phyloP scores from a whole-genome alignment of 2,888 invertebrate species.

The Papilio elwesi region DNA sequence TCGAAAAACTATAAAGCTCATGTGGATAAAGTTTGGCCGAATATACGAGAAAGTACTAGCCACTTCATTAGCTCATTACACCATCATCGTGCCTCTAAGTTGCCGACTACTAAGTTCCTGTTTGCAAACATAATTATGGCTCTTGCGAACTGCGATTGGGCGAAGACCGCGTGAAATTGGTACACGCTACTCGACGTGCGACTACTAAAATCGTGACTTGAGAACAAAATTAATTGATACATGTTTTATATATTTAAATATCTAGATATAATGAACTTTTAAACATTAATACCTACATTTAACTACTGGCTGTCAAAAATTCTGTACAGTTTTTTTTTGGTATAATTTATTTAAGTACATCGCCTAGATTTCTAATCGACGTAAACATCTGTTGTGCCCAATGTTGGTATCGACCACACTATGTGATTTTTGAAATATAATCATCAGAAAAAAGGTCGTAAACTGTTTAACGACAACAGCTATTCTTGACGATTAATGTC shows the following conservation, averaged over 20 bases:
- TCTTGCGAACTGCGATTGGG: constrained; percentile 60
- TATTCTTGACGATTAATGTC: constrained; percentile 43
- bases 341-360: too few species aligned
- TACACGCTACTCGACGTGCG: constrained; percentile 58
- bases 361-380: too few species aligned
- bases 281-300: too few species aligned
- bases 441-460: background rate
- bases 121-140: constrained; percentile 69
- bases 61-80: constrained; percentile 51
- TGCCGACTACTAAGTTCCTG: constrained; percentile 55
- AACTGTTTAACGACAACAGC: constrained; percentile 19
- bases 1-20: constrained; percentile 6
- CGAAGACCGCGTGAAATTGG: constrained; percentile 66
- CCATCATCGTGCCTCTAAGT: constrained; percentile 50
- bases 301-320: too few species aligned
- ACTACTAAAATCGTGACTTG: constrained; percentile 45
- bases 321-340: too few species aligned
- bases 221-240: constrained; percentile 31
- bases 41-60: constrained; percentile 28
- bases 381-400: too few species aligned
- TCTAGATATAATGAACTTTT: too few species aligned
- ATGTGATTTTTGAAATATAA: background rate
- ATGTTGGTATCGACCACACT: constrained; percentile 13
- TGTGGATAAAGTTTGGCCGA: background rate
- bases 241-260: constrained; percentile 34